These are phyloP conservation scores for Cepaea nemoralis DNA, from an alignment of 1,140 invertebrate species.

Conservation along the genomic window DNA sequence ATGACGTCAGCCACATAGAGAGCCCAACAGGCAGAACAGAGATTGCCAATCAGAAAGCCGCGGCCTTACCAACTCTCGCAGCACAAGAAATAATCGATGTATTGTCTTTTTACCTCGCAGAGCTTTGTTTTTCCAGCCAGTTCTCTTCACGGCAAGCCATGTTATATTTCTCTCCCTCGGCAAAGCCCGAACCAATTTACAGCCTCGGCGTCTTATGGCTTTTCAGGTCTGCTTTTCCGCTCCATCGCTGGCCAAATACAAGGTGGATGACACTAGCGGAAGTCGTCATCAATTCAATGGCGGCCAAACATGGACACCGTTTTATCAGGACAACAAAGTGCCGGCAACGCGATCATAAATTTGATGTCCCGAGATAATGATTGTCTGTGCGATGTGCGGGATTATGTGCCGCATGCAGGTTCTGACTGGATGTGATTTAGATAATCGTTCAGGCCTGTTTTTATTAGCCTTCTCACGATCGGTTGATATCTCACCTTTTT, in stretches of 20 bases:
- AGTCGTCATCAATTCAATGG: constrained; percentile 30
- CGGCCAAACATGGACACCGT: constrained; percentile 27
- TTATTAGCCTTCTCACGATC: not conserved
- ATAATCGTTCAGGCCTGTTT: not conserved
- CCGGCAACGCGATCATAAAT: constrained; percentile 18
- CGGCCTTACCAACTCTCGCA: not conserved
- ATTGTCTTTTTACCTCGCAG: not conserved
- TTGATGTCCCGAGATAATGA: constrained; percentile 32
- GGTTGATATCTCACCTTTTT: not conserved
- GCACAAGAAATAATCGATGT: constrained; percentile 6
- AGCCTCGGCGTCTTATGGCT: not conserved
- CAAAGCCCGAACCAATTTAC: constrained; percentile 13
- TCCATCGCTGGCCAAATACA: constrained; percentile 6
- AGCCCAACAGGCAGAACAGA: not conserved
- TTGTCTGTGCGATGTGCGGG: constrained; percentile 4
- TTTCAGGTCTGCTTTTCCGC: not conserved
- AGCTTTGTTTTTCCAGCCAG: not conserved
- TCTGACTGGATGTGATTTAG: not conserved
- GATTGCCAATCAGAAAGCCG: not conserved
- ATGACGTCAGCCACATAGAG: not conserved
- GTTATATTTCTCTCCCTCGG: not conserved
- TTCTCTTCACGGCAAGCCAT: not conserved
- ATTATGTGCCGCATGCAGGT: not conserved
- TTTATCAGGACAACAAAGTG: constrained; percentile 26
- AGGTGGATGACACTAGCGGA: constrained; percentile 25